phyloP scores from a whole-genome alignment of 2,797 vertebrate species.

The Melanotaenia parkinsoni region DNA sequence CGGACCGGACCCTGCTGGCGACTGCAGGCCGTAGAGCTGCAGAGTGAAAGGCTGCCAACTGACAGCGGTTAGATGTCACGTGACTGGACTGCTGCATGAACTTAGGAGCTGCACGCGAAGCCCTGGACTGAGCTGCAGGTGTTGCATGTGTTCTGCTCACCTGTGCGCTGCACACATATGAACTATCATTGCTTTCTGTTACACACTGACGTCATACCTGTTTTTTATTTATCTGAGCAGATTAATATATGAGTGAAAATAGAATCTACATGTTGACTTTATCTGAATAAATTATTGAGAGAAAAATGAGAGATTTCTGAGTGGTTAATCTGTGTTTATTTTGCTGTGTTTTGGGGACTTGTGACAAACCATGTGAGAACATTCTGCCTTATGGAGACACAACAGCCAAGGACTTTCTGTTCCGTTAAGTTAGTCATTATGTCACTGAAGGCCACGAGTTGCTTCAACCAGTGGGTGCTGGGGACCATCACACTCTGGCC shows the following conservation, averaged over 20 bases:
- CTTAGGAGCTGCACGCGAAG: conserved; percentile 24
- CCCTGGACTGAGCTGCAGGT: conserved; percentile 8
- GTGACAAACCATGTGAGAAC: neutral
- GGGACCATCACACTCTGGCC: no score
- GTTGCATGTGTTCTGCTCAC: conserved; percentile 27
- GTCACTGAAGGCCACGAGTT: no score
- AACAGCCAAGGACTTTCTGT: no score
- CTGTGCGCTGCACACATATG: neutral
- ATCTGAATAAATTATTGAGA: conserved; percentile 76
- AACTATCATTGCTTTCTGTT: conserved; percentile 3
- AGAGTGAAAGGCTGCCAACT: neutral
- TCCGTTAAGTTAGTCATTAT: no score
- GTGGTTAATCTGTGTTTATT: conserved; percentile 43
- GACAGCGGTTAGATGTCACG: conserved; percentile 14
- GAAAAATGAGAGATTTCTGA: conserved; percentile 39
- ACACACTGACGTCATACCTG: conserved; percentile 7
- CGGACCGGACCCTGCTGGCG: conserved; percentile 10
- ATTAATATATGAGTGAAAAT: conserved; percentile 63
- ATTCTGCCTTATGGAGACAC: no score
- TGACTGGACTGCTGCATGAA: conserved; percentile 26
- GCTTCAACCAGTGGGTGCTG: no score
- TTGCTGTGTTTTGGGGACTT: no score
- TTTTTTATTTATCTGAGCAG: conserved; percentile 53
- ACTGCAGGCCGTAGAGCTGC: conserved; percentile 11
- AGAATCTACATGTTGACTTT: conserved; percentile 11